Evolutionary conservation across 2,113 vertebrate genomes (phyloP).

Genomic region (Xiphias gladius): DNA sequence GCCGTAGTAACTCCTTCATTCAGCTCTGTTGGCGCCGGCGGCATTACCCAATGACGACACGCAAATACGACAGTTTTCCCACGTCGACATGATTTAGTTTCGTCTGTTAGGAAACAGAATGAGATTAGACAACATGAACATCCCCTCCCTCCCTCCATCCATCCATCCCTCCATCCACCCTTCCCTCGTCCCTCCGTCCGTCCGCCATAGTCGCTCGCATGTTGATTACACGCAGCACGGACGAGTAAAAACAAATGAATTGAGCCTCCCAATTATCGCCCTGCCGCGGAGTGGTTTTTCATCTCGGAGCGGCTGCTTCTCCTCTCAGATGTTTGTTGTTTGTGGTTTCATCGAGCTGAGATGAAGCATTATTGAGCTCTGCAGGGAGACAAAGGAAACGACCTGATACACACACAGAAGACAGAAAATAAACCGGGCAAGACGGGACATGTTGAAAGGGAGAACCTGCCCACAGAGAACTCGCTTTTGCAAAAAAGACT

Average conservation of each 20-base stretch:
- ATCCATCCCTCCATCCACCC: slow-evolving; percentile 27
- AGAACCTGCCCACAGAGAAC: neutral
- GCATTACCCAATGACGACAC: slow-evolving; percentile 92
- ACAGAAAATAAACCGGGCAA: neutral
- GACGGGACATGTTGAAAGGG: neutral
- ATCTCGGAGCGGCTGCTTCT: slow-evolving; percentile 24
- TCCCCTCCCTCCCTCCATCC: slow-evolving; percentile 1
- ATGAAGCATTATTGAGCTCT: slow-evolving; percentile 55
- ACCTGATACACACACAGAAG: neutral
- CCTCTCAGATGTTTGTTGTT: slow-evolving; percentile 49
- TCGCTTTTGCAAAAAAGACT: too few relatives aligned
- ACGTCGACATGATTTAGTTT: slow-evolving; percentile 93
- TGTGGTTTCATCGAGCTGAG: slow-evolving; percentile 23
- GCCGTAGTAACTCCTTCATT: slow-evolving; percentile 97
- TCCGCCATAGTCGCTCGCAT: slow-evolving; percentile 56
- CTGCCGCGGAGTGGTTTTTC: slow-evolving; percentile 1
- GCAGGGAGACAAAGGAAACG: slow-evolving; percentile 11
- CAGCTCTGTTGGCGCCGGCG: slow-evolving; percentile 90
- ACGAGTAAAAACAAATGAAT: slow-evolving; percentile 71
- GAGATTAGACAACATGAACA: slow-evolving; percentile 80
- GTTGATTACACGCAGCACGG: slow-evolving; percentile 73
- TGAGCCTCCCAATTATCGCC: slow-evolving; percentile 62
- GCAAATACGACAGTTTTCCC: slow-evolving; percentile 94
- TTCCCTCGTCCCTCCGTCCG: slow-evolving; percentile 52
- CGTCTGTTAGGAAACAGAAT: slow-evolving; percentile 94